These are phyloP conservation scores for Tetramorium simillimum DNA, from an alignment of 1,140 invertebrate species.

Conservation along the genomic window DNA sequence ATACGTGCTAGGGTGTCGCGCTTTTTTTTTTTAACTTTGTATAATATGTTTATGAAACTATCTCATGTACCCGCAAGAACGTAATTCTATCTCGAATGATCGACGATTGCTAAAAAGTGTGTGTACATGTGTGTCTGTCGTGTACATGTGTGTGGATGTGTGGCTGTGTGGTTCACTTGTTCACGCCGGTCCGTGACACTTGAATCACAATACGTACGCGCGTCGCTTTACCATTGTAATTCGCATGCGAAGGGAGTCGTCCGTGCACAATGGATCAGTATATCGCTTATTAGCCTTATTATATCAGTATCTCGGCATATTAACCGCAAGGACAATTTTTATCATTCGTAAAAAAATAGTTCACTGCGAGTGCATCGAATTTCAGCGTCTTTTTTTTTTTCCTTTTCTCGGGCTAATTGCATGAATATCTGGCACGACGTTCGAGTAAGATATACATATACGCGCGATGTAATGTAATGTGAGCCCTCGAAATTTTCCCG, in stretches of 20 bases:
- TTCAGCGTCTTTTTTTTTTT: constrained; percentile 8
- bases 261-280: neutral
- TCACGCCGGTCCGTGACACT: constrained; percentile 45
- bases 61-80: neutral
- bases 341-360: constrained; percentile 72
- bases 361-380: constrained; percentile 64
- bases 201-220: constrained; percentile 54
- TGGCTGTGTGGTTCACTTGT: neutral
- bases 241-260: constrained; percentile 16
- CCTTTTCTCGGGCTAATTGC: constrained; percentile 40
- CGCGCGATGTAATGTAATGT: constrained; percentile 4
- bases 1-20: neutral
- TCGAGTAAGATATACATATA: constrained; percentile 6
- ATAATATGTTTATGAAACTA: constrained; percentile 15
- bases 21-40: neutral
- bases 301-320: constrained; percentile 36
- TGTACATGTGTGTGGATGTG: too few species aligned
- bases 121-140: too few species aligned
- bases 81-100: constrained; percentile 19
- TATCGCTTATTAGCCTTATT: neutral
- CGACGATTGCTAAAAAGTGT: neutral
- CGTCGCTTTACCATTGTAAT: constrained; percentile 24
- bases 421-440: constrained; percentile 46
- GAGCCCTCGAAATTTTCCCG: neutral
- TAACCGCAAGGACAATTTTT: constrained; percentile 55